Evolutionary conservation across 2,113 vertebrate species (phyloP).

Genomic region (Elachura formosa): DNA sequence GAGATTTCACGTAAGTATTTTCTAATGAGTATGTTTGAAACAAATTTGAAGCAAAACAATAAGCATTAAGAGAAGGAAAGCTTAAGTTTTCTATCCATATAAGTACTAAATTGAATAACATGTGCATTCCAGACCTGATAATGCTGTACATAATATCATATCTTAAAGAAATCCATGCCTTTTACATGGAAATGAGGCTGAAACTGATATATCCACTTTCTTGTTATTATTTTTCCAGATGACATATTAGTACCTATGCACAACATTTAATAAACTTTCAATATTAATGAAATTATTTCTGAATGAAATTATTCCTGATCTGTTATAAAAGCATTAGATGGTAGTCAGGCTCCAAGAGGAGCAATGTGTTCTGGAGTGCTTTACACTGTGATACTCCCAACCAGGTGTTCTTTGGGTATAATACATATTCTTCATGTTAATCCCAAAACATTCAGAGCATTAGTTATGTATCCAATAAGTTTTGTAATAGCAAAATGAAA

Average conservation of each 20-base stretch:
- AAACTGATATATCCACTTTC: not conserved
- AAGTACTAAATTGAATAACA: not conserved
- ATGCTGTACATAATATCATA: not conserved
- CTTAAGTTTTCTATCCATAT: not conserved
- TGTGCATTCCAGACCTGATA: not conserved
- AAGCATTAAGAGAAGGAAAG: not conserved
- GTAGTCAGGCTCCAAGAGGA: not conserved
- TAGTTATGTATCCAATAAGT: not conserved
- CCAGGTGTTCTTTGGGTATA: not conserved
- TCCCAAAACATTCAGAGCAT: not conserved
- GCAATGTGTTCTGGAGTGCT: not conserved
- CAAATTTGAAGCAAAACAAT: not conserved
- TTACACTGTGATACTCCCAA: not conserved
- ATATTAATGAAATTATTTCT: not conserved
- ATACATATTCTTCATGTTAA: not conserved
- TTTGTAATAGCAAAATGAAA: not conserved
- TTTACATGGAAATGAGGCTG: not conserved
- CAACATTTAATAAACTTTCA: not conserved
- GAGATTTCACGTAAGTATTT: not conserved
- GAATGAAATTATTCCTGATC: not conserved
- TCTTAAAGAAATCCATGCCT: not conserved
- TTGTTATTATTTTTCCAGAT: not conserved
- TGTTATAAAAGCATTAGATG: constrained; percentile 3
- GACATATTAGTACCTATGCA: not conserved
- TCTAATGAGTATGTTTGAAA: not conserved